A percentile compares a stretch with the other conserved stretches of the same genome.
Conservation (phyloP, 1,140 invertebrate genomes). For the Lordiphosa stackelbergi region DNA sequence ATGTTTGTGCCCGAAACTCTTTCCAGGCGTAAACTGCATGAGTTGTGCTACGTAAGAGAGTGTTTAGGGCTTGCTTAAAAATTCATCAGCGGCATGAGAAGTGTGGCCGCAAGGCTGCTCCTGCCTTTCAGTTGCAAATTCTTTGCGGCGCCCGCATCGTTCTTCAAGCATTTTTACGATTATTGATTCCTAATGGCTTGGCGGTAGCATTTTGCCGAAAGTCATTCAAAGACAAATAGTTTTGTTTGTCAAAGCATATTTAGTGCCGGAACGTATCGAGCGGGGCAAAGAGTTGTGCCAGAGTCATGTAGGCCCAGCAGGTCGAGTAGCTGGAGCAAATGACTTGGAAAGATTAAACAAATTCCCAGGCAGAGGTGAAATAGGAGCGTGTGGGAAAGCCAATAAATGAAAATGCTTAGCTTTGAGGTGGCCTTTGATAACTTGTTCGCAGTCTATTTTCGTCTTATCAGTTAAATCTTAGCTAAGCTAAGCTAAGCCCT, state of each 20-base stretch:
- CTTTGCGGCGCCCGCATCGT: constrained; percentile 44
- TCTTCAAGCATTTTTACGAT: constrained; percentile 66
- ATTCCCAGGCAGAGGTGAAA: constrained; percentile 29
- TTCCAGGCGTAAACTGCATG: constrained; percentile 42
- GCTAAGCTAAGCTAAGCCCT: background rate
- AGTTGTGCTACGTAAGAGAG: constrained; percentile 61
- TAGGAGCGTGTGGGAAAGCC: no score
- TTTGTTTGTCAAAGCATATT: constrained; percentile 68
- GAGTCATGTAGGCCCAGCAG: constrained; percentile 32
- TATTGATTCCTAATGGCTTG: constrained; percentile 55
- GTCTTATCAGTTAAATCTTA: no score
- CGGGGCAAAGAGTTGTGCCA: constrained; percentile 32
- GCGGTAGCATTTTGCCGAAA: constrained; percentile 45
- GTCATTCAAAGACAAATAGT: constrained; percentile 67
- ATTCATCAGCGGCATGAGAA: constrained; percentile 70
- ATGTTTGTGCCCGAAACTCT: constrained; percentile 40
- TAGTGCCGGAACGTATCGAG: constrained; percentile 5
- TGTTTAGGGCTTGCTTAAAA: constrained; percentile 72
- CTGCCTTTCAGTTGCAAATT: constrained; percentile 11
- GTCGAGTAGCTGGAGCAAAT: constrained; percentile 22
- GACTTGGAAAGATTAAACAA: constrained; percentile 49
- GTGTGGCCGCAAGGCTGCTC: constrained; percentile 54
- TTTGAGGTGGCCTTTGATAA: no score
- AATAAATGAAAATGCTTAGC: background rate
- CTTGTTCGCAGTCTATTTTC: no score